Base-by-base conservation (phyloP, 2,888 invertebrate species). In the Apodemia mormo region DNA sequence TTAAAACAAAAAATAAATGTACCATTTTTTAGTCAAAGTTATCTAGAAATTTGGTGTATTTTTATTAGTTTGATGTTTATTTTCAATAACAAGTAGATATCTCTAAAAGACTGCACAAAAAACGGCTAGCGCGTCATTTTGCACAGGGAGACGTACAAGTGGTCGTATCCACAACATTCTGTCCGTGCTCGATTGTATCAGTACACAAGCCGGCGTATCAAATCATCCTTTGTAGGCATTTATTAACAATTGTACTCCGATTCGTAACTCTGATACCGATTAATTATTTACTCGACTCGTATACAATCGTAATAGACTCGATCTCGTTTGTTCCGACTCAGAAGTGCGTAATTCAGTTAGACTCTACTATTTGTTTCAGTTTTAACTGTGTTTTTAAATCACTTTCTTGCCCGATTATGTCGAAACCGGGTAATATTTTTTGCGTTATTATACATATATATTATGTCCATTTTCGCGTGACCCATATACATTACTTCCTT, bases 151-250 rank as follows among this genome's bases (percentile, higher is more conserved):
- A 45, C 9, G 0, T 45, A 10, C 9, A 43, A 5, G 56, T 5
- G 10, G 69, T 65, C 73, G 52, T 69, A 76, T 84, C 86, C 81
- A 74, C 69, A 58, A 68, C 74, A 80, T 67, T 3, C 78, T 29
- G 70, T 40, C 30, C n/a, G 37, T 68, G 54, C 65, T 67, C 72
- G 76, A 76, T 76, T 66, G 72, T 75, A 76, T 76, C 74, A 65
- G 68, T 54, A 37, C 52, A 56, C 69, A 65, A 65, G 69, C 54
- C 69, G 65, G 64, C 29, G 68, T 67, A 68, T 69, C 68, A 72
- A 82, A 85, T 89, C 88, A 87, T 88, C 85, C 85, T 82, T 80
- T 82, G 82, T 85, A 84, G 82, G 85, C 87, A 88, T 88, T 87
- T 88, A 88, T 88, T 88, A 86, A 89, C 87, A 87, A 88, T 87